These are phyloP conservation scores for Rhyzopertha dominica DNA, from an alignment of 1,140 invertebrate species.

Conservation along the genomic window DNA sequence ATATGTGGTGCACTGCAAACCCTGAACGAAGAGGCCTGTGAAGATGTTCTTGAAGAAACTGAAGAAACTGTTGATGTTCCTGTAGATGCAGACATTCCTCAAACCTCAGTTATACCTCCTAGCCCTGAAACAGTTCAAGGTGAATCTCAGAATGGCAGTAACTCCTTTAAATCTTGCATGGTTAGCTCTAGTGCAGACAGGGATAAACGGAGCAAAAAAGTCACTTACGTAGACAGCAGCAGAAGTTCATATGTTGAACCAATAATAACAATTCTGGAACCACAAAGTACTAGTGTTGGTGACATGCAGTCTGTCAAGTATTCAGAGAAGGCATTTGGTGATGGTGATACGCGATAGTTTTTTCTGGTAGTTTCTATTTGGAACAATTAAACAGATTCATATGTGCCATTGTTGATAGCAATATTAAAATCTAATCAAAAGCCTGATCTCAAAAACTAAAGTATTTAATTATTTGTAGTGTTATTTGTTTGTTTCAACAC, in stretches of 20 bases:
- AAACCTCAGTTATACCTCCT: constrained; percentile 40
- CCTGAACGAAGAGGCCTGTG: constrained; percentile 85
- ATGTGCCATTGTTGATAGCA: no score
- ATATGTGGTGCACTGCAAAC: constrained; percentile 88
- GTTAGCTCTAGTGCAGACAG: no score
- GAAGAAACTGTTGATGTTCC: constrained; percentile 32
- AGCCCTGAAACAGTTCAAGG: constrained; percentile 42
- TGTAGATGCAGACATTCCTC: constrained; percentile 36
- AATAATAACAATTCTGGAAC: constrained; percentile 26
- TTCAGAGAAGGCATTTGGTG: no score
- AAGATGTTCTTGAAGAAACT: constrained; percentile 69
- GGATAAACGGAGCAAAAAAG: no score
- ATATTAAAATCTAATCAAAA: no score
- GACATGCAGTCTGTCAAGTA: no score
- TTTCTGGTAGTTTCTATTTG: no score
- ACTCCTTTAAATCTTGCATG: no score
- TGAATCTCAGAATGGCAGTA: constrained; percentile 33
- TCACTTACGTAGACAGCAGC: constrained; percentile 13
- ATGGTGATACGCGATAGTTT: no score
- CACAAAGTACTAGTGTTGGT: no score
- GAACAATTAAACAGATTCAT: no score
- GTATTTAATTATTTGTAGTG: not conserved
- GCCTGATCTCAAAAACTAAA: no score
- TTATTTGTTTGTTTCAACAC: constrained; percentile 16
- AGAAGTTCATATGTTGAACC: constrained; percentile 20